Evolutionary conservation across 2,797 vertebrate genomes (phyloP), one percentile per base, ranked within the genome.

Genomic region (Eutrigla gurnardus): DNA sequence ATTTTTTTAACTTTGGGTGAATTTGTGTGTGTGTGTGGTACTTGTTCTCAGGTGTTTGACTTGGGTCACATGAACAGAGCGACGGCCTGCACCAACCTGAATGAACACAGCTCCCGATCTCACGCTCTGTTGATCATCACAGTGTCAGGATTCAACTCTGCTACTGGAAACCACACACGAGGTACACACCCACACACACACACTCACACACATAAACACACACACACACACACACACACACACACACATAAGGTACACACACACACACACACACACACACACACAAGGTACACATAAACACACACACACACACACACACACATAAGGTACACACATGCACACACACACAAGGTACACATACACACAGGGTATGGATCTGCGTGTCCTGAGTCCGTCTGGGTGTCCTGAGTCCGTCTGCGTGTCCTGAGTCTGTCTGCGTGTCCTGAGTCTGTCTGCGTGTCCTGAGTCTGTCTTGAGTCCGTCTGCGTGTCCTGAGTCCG

Each of bases 41-140:
- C 13, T 4, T 67, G 68, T 75, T 47, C 39, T 35, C 83, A 99
- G 97, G 96, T 99, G 80, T 96, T 99, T 0, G 96, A 97, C 15
- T 86, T 96, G 0, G 97, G 98, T 45, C 96, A 96, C 7, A 79
- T 96, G 87, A 98, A 98, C 88, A 91, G 98, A 14, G 96, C 94
- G 0, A 99, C 98, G 0, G 97, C 98, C 42, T 97, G 95, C 91
- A 99, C 98, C 81, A 96, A 97, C 93, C 94, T 99, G 77, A 99
- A 99, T 0, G 96, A 98, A 58, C 98, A 96, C 93, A 99, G 98
- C 93, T 99, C 98, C 2, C 96, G 98, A 4, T 99, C 98, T 0
- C 98, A 99, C 0, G 98, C 97, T 5, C 96, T 99, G 65, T 96
- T 99, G 71, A 96, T 99, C 17, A 68, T 99, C 89, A 97, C 94